A percentile compares a stretch with the other conserved stretches of the same genome.
Conservation (phyloP, 2,888 invertebrate genomes). For the Sesia apiformis region DNA sequence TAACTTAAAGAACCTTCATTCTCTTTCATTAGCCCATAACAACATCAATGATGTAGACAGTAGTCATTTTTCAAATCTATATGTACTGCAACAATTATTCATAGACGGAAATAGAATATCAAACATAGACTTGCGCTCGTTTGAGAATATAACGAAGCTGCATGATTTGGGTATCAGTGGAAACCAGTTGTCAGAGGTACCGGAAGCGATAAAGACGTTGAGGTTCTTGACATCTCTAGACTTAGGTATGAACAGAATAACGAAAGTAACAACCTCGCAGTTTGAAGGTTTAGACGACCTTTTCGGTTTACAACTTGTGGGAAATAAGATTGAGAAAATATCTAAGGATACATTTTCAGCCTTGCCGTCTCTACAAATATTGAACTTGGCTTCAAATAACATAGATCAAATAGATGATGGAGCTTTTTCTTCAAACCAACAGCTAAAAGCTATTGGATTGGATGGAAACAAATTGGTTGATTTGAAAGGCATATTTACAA, state of each 20-base stretch:
- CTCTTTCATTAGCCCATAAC: conserved; percentile 83
- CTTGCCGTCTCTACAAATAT: conserved; percentile 81
- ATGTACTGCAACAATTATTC: conserved; percentile 81
- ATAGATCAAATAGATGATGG: conserved; percentile 85
- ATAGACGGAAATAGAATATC: conserved; percentile 84
- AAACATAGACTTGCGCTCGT: conserved; percentile 79
- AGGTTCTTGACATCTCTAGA: conserved; percentile 84
- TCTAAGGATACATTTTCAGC: conserved; percentile 83
- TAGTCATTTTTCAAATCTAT: conserved; percentile 81
- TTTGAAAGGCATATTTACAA: conserved; percentile 84
- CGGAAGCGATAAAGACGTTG: conserved; percentile 80
- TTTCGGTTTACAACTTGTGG: conserved; percentile 84
- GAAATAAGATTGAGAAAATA: conserved; percentile 85
- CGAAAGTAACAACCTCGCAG: conserved; percentile 79
- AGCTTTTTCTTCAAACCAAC: conserved; percentile 83
- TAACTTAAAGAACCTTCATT: conserved; percentile 84
- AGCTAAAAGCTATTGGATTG: conserved; percentile 82
- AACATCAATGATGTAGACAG: conserved; percentile 80
- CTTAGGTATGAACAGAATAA: conserved; percentile 87
- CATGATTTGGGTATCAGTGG: conserved; percentile 85
- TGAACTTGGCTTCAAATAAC: conserved; percentile 87
- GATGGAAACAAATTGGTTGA: conserved; percentile 86
- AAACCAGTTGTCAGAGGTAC: conserved; percentile 81
- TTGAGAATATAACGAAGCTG: conserved; percentile 84
- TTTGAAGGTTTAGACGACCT: conserved; percentile 84